Evolutionary conservation across 1,140 invertebrate species (phyloP), one percentile per base, ranked within the genome.

Genomic region (Asbolus verrucosus): DNA sequence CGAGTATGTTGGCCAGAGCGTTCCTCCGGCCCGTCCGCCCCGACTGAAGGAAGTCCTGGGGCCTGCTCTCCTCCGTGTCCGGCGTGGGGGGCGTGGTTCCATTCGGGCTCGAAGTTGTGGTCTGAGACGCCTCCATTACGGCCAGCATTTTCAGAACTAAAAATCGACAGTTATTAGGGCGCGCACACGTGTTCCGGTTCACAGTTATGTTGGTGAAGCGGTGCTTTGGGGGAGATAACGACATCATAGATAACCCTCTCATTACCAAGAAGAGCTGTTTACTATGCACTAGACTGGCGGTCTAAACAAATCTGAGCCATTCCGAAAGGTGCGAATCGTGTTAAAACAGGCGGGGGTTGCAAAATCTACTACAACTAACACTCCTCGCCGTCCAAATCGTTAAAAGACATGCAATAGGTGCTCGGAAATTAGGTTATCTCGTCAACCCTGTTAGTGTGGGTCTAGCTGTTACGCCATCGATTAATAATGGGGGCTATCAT

Each of bases 21-120:
- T 93, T 92, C 50, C 91, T 80, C 62, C 91, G 82, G 14, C 91
- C 90, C 1, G 89, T 90, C 71, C 91, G 82, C 4, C 90, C 90
- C 0, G 89, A 89, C 1, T 85, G 86, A 1, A 91, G 80, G 76
- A 92, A 92, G 60, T 91, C 89, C 73, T 91, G 79, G 2, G 81
- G 24, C 15, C 43, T 60, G n/a, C 21, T 5, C 3, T 36, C 19
- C 24, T 13, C 54, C 6, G 19, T 24, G 19, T 71, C 66, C 0
- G 65, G 50, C 14, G 70, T 65, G 16, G 63, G 27, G 16, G 65
- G 30, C 8, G 60, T 60, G 4, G 19, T 54, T n/a, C 65, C 65
- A 33, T 69, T 27, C 13, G 30, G 14, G 19, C 30, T 67, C 18
- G 62, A 54, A 33, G 68, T 43, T 4, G 59, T 54, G 24, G 21